phyloP scores from a whole-genome alignment of 2,113 vertebrate genomes.

The Brachirus orientalis region DNA sequence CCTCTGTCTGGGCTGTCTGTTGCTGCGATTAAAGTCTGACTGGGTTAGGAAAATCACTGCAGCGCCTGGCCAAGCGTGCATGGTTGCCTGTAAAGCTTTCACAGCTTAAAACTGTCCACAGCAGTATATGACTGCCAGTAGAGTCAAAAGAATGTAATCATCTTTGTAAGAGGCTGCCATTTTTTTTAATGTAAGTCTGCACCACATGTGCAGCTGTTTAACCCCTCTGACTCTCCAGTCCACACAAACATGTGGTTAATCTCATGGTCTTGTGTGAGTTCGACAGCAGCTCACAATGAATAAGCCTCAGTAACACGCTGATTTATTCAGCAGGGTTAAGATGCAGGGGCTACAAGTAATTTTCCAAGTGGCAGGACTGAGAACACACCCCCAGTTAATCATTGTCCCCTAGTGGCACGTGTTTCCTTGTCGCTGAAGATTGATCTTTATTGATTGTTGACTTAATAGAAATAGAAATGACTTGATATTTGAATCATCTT shows the following conservation, averaged over 20 bases:
- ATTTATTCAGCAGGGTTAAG: conserved; percentile 9
- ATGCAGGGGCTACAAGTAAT: conserved; percentile 1
- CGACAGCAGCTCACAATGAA: neutral
- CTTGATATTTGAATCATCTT: too few species aligned
- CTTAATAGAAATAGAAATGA: neutral
- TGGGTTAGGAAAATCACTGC: conserved; percentile 49
- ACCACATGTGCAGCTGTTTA: neutral
- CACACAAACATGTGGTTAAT: neutral
- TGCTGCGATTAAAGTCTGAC: conserved; percentile 53
- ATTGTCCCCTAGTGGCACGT: conserved; percentile 46
- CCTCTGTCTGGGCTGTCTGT: conserved; percentile 54
- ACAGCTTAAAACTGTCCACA: conserved; percentile 18
- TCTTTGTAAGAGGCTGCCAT: neutral
- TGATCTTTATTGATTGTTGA: conserved; percentile 21
- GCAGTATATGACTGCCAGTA: neutral
- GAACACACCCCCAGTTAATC: conserved; percentile 61
- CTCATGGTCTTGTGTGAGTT: neutral
- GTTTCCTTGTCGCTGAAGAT: conserved; percentile 40
- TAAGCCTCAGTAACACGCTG: conserved; percentile 8
- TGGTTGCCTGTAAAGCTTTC: conserved; percentile 18
- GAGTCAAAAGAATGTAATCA: neutral
- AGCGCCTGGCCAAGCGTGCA: conserved; percentile 24
- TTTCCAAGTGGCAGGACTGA: conserved; percentile 17
- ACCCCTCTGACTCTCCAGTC: neutral
- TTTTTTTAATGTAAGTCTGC: neutral